Base-by-base conservation (phyloP, 2,113 vertebrate genomes). In the Hydrolagus affinis region DNA sequence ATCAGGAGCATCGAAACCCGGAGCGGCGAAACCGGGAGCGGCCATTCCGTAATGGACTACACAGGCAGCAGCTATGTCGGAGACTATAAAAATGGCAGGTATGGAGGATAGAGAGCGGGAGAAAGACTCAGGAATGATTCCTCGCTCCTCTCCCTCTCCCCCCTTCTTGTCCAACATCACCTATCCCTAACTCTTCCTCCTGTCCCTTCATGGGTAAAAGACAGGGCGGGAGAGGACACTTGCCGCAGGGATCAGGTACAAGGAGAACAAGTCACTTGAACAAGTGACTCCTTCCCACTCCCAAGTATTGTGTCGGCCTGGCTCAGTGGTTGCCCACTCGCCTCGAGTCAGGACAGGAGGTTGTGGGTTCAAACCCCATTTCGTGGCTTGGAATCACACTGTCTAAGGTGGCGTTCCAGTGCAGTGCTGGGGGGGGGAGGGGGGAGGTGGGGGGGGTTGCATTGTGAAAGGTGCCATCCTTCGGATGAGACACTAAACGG, bases 41-140 rank as follows among this genome's bases (percentile, higher is more conserved):
- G 11, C 17, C 64, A n/a, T n/a, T n/a, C n/a, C n/a, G n/a, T n/a
- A n/a, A 96, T 95, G 95, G 91, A 95, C 88, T 88, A 94, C 64
- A 93, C 90, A 0, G 94, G 94, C 77, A 95, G 94, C 89, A 87
- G 89, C 73, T 96, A 94, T 80, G 86, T 87, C 62, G 95, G 95
- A 73, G 75, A 88, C 0, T 92, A 87, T 32, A 90, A 91, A 86
- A 86, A 93, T 88, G 91, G 91, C 87, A 96, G 95, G 96, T 96
- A 90, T 86, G 88, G 72, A 9, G 11, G 12, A 30, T 14, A 15
- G 25, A 30, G 74, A 17, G 17, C 10, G 21, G 44, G n/a, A n/a
- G n/a, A n/a, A n/a, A n/a, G n/a, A n/a, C n/a, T n/a, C n/a, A 19
- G 3, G 11, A 30, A 66, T 8, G 64, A 66, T 66, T 15, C n/a